phyloP scores from a whole-genome alignment of 1,140 invertebrate genomes.

The Ylistrum balloti region DNA sequence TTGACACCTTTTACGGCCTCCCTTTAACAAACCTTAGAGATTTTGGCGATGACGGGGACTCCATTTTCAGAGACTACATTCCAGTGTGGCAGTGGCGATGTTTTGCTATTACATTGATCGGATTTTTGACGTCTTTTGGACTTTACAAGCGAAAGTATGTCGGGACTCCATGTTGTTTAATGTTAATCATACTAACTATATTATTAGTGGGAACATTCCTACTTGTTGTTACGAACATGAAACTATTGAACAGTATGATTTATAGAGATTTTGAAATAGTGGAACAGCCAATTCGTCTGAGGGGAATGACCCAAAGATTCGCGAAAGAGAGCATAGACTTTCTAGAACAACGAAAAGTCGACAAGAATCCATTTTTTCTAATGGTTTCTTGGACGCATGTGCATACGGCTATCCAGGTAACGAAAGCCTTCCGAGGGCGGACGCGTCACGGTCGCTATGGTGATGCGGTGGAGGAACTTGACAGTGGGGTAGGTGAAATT shows the following conservation, averaged over 20 bases:
- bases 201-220: constrained; percentile 49
- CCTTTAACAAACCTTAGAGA: constrained; percentile 82
- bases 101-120: background rate
- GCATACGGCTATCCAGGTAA: constrained; percentile 68
- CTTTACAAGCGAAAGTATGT: constrained; percentile 49
- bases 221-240: constrained; percentile 69
- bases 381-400: constrained; percentile 76
- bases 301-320: constrained; percentile 70
- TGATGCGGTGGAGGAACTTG: constrained; percentile 82
- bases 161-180: constrained; percentile 41
- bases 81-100: constrained; percentile 48
- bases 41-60: constrained; percentile 74
- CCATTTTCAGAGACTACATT: constrained; percentile 55
- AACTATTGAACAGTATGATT: constrained; percentile 78
- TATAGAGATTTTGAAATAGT: constrained; percentile 77
- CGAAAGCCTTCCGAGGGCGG: constrained; percentile 67
- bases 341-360: constrained; percentile 62
- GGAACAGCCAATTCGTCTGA: constrained; percentile 77
- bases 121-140: constrained; percentile 43
- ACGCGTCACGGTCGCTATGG: constrained; percentile 80
- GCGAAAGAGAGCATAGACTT: constrained; percentile 73
- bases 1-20: constrained; percentile 83
- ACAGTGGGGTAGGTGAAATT: constrained; percentile 82
- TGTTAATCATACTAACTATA: constrained; percentile 48
- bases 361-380: constrained; percentile 73